phyloP scores from a whole-genome alignment of 1,140 invertebrate species.

The Drosophila albomicans region DNA sequence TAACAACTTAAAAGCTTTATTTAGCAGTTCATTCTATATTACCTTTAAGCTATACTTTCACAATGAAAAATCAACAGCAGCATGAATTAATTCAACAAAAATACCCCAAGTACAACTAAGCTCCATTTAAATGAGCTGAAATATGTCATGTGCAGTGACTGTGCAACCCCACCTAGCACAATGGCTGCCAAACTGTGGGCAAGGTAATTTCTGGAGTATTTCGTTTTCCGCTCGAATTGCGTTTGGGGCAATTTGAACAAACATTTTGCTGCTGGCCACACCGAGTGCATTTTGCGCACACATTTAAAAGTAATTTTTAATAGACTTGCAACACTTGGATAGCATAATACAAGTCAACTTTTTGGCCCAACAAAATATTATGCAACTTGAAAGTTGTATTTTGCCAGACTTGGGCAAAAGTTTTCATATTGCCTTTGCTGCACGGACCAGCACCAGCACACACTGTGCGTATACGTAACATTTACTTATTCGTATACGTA shows the following conservation, averaged over 20 bases:
- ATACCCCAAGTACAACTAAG: not conserved
- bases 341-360: slow-evolving; percentile 66
- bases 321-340: slow-evolving; percentile 66
- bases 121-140: not conserved
- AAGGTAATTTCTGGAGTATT: slow-evolving; percentile 10
- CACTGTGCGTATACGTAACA: slow-evolving; percentile 1
- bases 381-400: slow-evolving; percentile 77
- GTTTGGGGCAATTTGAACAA: slow-evolving; percentile 12
- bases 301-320: slow-evolving; percentile 71
- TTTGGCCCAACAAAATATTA: slow-evolving; percentile 45
- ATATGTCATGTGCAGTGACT: slow-evolving; percentile 5
- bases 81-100: not conserved
- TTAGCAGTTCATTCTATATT: no score
- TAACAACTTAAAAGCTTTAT: no score
- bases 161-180: not conserved
- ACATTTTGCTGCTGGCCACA: slow-evolving; percentile 15
- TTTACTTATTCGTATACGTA: not conserved
- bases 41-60: no score
- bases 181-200: slow-evolving; percentile 21
- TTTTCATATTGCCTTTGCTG: slow-evolving; percentile 51
- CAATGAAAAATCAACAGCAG: not conserved
- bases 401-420: slow-evolving; percentile 74
- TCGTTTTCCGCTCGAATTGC: slow-evolving; percentile 16
- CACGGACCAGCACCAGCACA: not conserved
- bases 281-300: slow-evolving; percentile 10